These are phyloP conservation scores for Hormaphis cornu DNA, from an alignment of 1,140 invertebrate genomes.

Conservation along the genomic window DNA sequence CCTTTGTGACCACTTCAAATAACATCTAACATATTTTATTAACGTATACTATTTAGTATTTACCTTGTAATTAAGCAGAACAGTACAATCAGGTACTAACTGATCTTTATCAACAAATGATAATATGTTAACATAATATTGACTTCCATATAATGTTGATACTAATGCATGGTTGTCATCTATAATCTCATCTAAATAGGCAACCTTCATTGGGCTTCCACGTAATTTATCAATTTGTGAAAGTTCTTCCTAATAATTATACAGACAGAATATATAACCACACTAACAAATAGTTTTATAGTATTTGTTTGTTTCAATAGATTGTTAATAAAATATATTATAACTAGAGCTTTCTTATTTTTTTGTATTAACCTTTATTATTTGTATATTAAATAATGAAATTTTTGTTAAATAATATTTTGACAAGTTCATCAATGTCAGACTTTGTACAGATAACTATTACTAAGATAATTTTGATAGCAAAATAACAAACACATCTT, in stretches of 20 bases:
- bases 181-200: conserved; percentile 98
- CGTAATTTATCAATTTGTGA: conserved; percentile 96
- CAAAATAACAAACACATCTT: too few species aligned
- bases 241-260: conserved; percentile 63
- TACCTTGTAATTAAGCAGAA: conserved; percentile 97
- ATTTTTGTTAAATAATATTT: too few species aligned
- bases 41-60: neutral
- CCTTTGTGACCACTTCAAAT: too few species aligned
- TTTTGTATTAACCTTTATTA: too few species aligned
- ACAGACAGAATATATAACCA: neutral
- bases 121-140: conserved; percentile 98
- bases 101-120: conserved; percentile 99
- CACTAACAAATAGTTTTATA: too few species aligned
- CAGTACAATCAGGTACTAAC: conserved; percentile 96
- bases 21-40: neutral
- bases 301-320: too few species aligned
- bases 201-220: conserved; percentile 99
- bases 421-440: too few species aligned
- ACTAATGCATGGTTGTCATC: conserved; percentile 99
- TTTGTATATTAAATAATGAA: too few species aligned
- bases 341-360: too few species aligned
- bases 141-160: conserved; percentile 96
- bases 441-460: too few species aligned
- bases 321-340: too few species aligned
- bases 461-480: too few species aligned